Conservation (phyloP, 2,888 invertebrate genomes). For the Tuberolachnus salignus region DNA sequence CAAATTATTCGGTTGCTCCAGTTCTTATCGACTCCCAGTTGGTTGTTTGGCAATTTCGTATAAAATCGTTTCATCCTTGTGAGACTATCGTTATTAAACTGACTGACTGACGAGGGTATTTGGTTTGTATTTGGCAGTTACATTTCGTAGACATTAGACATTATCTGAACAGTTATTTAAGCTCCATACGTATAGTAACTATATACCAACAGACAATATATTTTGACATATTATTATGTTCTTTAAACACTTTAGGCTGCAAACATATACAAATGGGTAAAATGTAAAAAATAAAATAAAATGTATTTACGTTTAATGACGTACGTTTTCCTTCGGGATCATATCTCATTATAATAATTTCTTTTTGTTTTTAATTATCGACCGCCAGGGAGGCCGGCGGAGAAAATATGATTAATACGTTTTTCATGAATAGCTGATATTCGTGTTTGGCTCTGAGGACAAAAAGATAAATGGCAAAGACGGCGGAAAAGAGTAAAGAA, state of each 20-base stretch:
- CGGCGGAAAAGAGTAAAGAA: background rate
- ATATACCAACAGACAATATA: too few species aligned
- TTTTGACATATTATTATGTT: too few species aligned
- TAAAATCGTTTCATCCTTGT: background rate
- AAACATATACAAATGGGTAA: too few species aligned
- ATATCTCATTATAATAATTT: slow-evolving; percentile 1
- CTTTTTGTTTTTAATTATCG: slow-evolving; percentile 13
- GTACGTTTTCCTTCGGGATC: background rate
- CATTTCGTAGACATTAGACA: too few species aligned
- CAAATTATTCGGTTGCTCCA: background rate
- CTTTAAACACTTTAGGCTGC: too few species aligned
- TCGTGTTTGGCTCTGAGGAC: slow-evolving; percentile 4
- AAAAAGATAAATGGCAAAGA: slow-evolving; percentile 47
- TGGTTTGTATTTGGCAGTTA: too few species aligned
- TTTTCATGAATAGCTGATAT: slow-evolving; percentile 34
- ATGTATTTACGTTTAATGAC: too few species aligned
- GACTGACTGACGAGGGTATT: background rate
- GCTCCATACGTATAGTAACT: too few species aligned
- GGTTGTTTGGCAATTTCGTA: background rate
- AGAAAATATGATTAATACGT: slow-evolving; percentile 28
- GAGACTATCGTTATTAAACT: background rate
- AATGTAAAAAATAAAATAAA: too few species aligned
- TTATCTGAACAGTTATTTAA: too few species aligned
- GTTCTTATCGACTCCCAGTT: background rate
- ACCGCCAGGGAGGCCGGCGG: background rate